A percentile compares a stretch with the other conserved stretches of the same genome.
phyloP scores from a whole-genome alignment of 2,113 vertebrate species.

The Chrysemys picta region DNA sequence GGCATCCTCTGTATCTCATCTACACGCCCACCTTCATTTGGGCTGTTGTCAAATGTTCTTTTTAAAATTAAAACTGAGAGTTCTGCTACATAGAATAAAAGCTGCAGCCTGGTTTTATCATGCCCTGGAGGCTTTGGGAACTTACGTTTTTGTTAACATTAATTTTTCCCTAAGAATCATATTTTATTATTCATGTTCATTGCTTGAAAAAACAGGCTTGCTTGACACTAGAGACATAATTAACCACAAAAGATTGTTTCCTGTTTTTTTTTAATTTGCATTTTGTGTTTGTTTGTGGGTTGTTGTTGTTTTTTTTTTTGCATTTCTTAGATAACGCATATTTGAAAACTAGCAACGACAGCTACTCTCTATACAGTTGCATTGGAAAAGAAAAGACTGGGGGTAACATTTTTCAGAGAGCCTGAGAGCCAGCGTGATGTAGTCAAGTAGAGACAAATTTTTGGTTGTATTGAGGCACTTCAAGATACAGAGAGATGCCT shows the following conservation, averaged over 20 bases:
- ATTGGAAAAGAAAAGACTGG: neutral
- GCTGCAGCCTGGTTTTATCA: neutral
- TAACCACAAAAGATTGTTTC: neutral
- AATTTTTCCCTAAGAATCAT: neutral
- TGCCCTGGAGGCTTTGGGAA: constrained; percentile 34
- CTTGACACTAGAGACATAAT: constrained; percentile 38
- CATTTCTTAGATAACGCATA: neutral
- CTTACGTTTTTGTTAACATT: neutral
- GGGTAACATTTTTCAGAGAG: constrained; percentile 45
- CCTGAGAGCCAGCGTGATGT: neutral
- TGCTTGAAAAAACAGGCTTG: neutral
- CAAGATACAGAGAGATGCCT: neutral
- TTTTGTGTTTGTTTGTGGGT: neutral
- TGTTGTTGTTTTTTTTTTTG: neutral
- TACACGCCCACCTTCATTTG: neutral
- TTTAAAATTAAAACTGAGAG: neutral
- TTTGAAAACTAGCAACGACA: constrained; percentile 21
- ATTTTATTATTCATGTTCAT: constrained; percentile 63
- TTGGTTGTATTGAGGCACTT: neutral
- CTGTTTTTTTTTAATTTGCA: constrained; percentile 7
- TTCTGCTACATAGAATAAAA: neutral
- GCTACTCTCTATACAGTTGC: neutral
- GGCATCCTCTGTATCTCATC: neutral
- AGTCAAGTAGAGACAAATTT: neutral
- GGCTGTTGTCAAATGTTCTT: neutral